phyloP scores from a whole-genome alignment of 2,113 vertebrate species.

The Chionomys nivalis region DNA sequence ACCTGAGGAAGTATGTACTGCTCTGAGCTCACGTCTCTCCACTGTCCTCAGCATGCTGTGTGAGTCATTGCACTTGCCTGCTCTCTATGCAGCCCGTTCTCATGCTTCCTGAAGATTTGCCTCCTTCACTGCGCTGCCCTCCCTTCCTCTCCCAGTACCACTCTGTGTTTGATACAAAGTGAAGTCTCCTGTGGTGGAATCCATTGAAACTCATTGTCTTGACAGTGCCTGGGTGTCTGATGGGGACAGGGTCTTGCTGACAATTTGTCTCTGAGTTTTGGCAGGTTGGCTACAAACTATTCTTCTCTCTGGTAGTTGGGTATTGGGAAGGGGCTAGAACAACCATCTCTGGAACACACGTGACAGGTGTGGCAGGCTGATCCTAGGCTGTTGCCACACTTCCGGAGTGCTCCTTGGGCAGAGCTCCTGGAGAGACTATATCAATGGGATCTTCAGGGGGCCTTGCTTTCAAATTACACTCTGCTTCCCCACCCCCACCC shows the following conservation, averaged over 20 bases:
- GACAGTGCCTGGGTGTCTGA: not conserved
- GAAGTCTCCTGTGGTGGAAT: not conserved
- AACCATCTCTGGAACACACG: not conserved
- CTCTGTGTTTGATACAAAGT: not conserved
- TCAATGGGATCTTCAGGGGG: not conserved
- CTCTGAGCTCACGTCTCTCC: not conserved
- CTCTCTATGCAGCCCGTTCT: not conserved
- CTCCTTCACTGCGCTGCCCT: not conserved
- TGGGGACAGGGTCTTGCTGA: not conserved
- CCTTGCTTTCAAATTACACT: rapidly evolving
- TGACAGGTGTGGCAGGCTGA: not conserved
- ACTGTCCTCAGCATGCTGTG: not conserved
- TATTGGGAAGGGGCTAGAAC: not conserved
- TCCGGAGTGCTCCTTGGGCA: not conserved
- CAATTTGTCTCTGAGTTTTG: not conserved
- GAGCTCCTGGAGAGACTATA: not conserved
- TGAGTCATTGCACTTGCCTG: not conserved
- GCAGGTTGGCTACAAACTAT: not conserved
- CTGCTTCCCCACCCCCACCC: rapidly evolving
- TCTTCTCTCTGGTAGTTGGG: not conserved
- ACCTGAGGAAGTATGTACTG: not conserved
- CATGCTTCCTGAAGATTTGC: not conserved
- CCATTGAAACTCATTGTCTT: not conserved
- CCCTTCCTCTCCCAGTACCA: not conserved
- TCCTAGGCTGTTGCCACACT: not conserved